Evolutionary conservation across 2,797 vertebrate species (phyloP).

Genomic region (Phoebastria nigripes): DNA sequence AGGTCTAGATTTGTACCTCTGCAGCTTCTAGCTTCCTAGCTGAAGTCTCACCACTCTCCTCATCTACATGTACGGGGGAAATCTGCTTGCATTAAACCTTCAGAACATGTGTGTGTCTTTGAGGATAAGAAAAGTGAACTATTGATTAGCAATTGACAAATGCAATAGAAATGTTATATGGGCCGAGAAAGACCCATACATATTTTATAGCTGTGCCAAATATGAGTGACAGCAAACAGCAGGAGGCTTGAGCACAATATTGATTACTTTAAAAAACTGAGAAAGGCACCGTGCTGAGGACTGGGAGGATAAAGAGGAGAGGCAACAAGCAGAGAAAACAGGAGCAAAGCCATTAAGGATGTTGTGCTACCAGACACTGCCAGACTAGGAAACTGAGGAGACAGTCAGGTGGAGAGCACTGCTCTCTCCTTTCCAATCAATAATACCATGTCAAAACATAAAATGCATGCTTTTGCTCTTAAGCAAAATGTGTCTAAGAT

Average conservation of each 20-base stretch:
- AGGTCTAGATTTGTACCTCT: conserved; percentile 64
- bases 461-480: conserved; percentile 98
- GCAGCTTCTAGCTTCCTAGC: conserved; percentile 58
- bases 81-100: conserved; percentile 58
- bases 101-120: conserved; percentile 70
- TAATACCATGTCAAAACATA: conserved; percentile 96
- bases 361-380: conserved; percentile 84
- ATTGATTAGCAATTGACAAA: conserved; percentile 93
- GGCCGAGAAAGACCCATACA: conserved; percentile 86
- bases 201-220: conserved; percentile 91
- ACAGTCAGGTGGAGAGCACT: conserved; percentile 68
- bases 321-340: conserved; percentile 75
- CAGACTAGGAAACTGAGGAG: conserved; percentile 73
- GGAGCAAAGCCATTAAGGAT: conserved; percentile 93
- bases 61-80: conserved; percentile 28
- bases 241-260: conserved; percentile 83
- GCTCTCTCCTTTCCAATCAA: conserved; percentile 83
- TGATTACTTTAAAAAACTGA: conserved; percentile 88
- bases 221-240: conserved; percentile 89
- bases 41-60: conserved; percentile 9
- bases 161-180: conserved; percentile 92
- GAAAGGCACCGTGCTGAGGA: conserved; percentile 78
- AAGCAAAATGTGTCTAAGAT: conserved; percentile 97
- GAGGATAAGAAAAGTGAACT: conserved; percentile 85
- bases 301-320: conserved; percentile 73